Evolutionary conservation across 2,113 vertebrate species (phyloP).

Genomic region (Gambusia affinis): DNA sequence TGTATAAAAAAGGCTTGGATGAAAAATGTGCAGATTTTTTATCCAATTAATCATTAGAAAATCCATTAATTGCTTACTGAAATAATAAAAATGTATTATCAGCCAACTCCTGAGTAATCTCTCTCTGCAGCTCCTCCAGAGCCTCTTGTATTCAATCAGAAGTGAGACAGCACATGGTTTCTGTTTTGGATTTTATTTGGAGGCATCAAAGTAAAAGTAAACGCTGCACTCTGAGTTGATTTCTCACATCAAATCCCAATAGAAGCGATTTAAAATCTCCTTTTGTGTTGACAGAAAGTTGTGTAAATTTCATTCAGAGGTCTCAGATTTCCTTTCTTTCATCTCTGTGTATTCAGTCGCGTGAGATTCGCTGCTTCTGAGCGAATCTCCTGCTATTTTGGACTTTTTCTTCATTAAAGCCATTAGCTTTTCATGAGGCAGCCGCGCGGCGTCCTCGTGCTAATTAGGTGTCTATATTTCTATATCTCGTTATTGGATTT

Average conservation of each 20-base stretch:
- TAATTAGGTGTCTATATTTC: constrained; percentile 84
- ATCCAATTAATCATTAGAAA: no score
- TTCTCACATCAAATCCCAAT: neutral
- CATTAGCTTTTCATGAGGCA: constrained; percentile 69
- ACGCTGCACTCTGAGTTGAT: neutral
- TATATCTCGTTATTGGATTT: constrained; percentile 80
- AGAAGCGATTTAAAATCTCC: neutral
- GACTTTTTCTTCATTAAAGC: constrained; percentile 73
- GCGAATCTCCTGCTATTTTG: constrained; percentile 65
- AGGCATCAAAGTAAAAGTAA: neutral
- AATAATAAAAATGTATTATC: no score
- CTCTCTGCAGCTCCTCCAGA: neutral
- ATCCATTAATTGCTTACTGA: no score
- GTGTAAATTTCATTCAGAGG: neutral
- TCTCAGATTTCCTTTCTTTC: neutral
- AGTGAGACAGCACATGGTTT: no score
- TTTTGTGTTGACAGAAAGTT: neutral
- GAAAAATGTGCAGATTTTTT: no score
- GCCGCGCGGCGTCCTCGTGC: constrained; percentile 62
- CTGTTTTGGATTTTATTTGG: neutral
- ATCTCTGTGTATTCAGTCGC: constrained; percentile 6
- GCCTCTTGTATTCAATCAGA: no score
- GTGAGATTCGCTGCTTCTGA: constrained; percentile 45
- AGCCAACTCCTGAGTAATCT: neutral
- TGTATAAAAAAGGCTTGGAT: no score